Evolutionary conservation across 2,888 invertebrate species (phyloP), one percentile per base, ranked within the genome.

Genomic region (Chamaedrilus cognettii): DNA sequence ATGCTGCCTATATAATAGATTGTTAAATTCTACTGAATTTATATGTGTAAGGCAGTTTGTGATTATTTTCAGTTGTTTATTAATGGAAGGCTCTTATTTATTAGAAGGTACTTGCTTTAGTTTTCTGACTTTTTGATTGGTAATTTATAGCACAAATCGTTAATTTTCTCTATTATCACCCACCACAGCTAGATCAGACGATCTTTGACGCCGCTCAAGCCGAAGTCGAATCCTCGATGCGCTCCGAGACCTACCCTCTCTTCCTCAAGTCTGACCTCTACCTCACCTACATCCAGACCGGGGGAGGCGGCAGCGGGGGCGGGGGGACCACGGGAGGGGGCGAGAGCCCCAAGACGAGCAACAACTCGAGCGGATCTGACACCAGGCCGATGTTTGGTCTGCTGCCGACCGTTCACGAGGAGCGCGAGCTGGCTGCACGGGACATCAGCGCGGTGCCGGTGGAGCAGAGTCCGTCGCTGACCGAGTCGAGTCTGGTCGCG

Each of bases 221-320:
- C 66, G 90, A 92, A 74, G 90, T 93, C 78, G 94, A 94, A 81
- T 87, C 88, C 55, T 88, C 91, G 68, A 93, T 96, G 82, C 90
- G 90, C 73, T 90, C 91, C 82, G 91, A 93, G 69, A 91, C 93
- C 70, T 96, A 96, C 86, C 92, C 92, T 67, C 91, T 93, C 85
- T 97, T 97, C 86, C 88, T 97, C 74, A 91, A 91, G 77, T 95
- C 95, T 77, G 95, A 96, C 79, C 89, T 92, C 84, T 96, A 96
- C 87, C 89, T 96, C 68, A 79, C 84, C 70, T 82, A 83, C 77
- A 78, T 85, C 61, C 77, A 79, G 62, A 75, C 76, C 57, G 79
- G 77, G 42, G 79, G 79, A 35, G 42, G 19, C 11, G 19, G 42
- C 19, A 42, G 42, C 19, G 42, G 42, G 19, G 19, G 42, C 42